Conservation (phyloP, 2,113 vertebrate species). For the Ranitomeya variabilis region DNA sequence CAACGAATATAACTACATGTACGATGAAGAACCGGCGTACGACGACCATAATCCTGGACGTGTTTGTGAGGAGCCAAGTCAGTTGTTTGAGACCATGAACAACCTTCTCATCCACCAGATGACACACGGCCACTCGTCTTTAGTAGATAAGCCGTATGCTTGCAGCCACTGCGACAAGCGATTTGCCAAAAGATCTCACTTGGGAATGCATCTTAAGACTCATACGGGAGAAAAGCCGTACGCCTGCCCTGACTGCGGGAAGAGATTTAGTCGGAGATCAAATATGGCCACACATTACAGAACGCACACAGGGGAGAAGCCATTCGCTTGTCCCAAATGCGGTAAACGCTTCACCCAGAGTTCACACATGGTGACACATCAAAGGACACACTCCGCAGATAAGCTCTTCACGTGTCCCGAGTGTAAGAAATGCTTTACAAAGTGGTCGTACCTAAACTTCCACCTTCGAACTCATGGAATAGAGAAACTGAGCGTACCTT, state of each 20-base stretch:
- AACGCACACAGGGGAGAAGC: slow-evolving; percentile 39
- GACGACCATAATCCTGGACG: not conserved
- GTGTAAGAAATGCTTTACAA: slow-evolving; percentile 35
- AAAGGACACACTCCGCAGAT: slow-evolving; percentile 18
- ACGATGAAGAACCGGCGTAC: slow-evolving; percentile 5
- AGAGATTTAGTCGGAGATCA: slow-evolving; percentile 18
- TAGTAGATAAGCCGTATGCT: slow-evolving; percentile 40
- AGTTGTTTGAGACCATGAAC: slow-evolving; percentile 41
- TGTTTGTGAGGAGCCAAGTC: slow-evolving; percentile 13
- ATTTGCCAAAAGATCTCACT: slow-evolving; percentile 25
- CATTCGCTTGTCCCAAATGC: slow-evolving; percentile 33
- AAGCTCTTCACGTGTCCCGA: slow-evolving; percentile 21
- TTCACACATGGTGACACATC: slow-evolving; percentile 28
- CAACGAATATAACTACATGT: not conserved
- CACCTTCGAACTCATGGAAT: slow-evolving; percentile 37
- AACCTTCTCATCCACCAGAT: slow-evolving; percentile 26
- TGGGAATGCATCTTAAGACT: slow-evolving; percentile 26
- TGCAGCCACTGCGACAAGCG: slow-evolving; percentile 32
- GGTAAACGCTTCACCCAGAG: slow-evolving; percentile 45
- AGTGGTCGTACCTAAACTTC: slow-evolving; percentile 22
- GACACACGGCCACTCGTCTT: slow-evolving; percentile 12
- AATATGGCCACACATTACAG: slow-evolving; percentile 28
- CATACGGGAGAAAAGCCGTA: slow-evolving; percentile 44
- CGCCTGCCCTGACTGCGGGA: slow-evolving; percentile 38
- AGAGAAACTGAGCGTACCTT: slow-evolving; percentile 24